Base-by-base conservation (phyloP, 2,113 vertebrate species). In the Lepus americanus region DNA sequence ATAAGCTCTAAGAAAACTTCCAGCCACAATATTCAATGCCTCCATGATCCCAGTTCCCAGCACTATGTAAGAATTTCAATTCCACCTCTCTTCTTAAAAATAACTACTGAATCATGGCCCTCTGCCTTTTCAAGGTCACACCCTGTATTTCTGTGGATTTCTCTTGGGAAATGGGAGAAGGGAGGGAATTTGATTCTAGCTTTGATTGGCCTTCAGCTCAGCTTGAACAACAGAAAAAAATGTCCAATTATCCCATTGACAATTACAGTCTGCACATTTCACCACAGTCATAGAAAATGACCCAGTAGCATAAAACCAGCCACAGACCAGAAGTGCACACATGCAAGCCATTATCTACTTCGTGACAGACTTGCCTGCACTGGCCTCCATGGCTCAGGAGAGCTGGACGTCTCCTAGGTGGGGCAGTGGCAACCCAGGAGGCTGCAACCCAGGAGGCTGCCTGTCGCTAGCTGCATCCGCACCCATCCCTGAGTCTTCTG, bases 181-280 rank as follows among this genome's bases (percentile, higher is more conserved):
- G 67, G 87, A 97, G 63, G 31, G 79, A 90, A 90, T 89, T 79
- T 29, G 29, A 90, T 90, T 94, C 81, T 95, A 95, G 76, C 92
- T 97, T 92, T 97, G 96, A 84, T n/a, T 89, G 94, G 55, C 67
- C 85, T 96, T 91, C 11, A 33, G 92, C 85, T 92, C 33, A 55
- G 87, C 92, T 96, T 93, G 90, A 96, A 96, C 93, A 90, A 94
- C 90, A 97, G 95, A 92, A 96, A 96, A 96, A 96, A 96, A 95
- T 81, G 27, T 83, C 39, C 78, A 97, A 87, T 97, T 96, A 96
- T 87, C 85, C 90, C 85, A 83, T 49, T 94, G 95, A 97, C 97
- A 96, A 96, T 97, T 97, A 96, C 55, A 97, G 97, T 84, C 88
- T 96, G 70, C 79, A 94, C 92, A 95, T 92, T 89, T 95, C 88